Percentiles rank a stretch among this genome's conserved stretches.
Conservation (phyloP, 2,888 invertebrate species). For the Melinaea marsaeus region DNA sequence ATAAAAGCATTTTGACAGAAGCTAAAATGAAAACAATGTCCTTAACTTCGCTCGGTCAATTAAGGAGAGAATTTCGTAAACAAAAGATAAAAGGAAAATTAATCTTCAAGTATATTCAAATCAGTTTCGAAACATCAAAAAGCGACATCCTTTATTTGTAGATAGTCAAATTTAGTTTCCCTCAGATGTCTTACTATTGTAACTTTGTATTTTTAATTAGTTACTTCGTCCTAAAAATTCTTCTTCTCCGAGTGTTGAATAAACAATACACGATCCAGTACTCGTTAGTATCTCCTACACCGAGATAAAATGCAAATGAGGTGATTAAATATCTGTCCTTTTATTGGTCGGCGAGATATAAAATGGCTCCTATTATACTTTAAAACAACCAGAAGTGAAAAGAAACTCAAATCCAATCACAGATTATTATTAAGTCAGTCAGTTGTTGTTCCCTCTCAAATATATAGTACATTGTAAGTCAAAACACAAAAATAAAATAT, state of each 20-base stretch:
- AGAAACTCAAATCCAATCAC: not conserved
- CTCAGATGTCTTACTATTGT: not conserved
- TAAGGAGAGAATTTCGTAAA: too few relatives aligned
- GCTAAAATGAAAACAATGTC: too few relatives aligned
- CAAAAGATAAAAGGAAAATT: too few relatives aligned
- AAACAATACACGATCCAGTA: not conserved
- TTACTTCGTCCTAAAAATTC: not conserved
- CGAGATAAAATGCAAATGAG: conserved; percentile 21
- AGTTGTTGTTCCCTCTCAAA: not conserved
- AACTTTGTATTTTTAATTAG: not conserved
- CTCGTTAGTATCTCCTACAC: conserved; percentile 22
- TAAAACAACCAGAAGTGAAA: not conserved
- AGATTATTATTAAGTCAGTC: not conserved
- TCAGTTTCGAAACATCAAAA: too few relatives aligned
- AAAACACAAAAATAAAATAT: not conserved
- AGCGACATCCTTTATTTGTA: not conserved
- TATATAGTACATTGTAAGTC: not conserved
- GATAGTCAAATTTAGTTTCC: not conserved
- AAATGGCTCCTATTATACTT: not conserved
- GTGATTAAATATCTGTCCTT: conserved; percentile 11
- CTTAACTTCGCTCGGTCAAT: too few relatives aligned
- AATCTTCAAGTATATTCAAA: too few relatives aligned
- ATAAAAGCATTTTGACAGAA: too few relatives aligned
- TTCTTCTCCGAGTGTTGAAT: not conserved
- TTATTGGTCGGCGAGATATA: conserved; percentile 15